phyloP scores from a whole-genome alignment of 1,140 invertebrate species.

The Cephus cinctus region DNA sequence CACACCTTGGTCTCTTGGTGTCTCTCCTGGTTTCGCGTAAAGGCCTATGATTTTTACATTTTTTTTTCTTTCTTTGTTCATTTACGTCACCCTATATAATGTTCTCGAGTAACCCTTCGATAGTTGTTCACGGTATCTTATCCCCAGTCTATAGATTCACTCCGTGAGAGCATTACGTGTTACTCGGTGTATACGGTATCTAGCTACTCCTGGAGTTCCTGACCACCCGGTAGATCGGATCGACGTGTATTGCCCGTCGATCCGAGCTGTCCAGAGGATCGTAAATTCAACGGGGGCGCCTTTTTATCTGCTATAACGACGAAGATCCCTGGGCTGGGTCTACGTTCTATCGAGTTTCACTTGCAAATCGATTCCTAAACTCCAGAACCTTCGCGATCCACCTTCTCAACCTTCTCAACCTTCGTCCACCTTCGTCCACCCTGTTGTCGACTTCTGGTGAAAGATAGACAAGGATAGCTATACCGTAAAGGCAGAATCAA shows the following conservation, averaged over 20 bases:
- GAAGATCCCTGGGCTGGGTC: constrained; percentile 13
- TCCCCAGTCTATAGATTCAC: too few relatives aligned
- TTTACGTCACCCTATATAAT: neutral
- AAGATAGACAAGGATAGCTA: constrained; percentile 2
- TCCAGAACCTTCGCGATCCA: constrained; percentile 14
- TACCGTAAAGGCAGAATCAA: too few relatives aligned
- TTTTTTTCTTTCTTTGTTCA: neutral
- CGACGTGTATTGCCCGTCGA: constrained; percentile 34
- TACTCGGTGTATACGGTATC: too few relatives aligned
- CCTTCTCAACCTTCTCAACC: constrained; percentile 14
- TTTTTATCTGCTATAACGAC: constrained; percentile 14
- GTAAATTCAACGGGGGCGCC: constrained; percentile 37
- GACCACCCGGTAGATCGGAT: constrained; percentile 24
- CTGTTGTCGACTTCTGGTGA: neutral
- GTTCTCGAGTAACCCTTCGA: neutral
- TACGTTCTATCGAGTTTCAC: constrained; percentile 35
- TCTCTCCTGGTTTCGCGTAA: neutral
- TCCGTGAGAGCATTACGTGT: too few relatives aligned
- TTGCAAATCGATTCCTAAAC: constrained; percentile 51
- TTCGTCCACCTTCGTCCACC: constrained; percentile 2
- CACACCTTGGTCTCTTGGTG: constrained; percentile 1
- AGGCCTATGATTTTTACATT: neutral
- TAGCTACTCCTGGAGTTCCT: too few relatives aligned
- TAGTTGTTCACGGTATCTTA: too few relatives aligned
- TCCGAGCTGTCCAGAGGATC: constrained; percentile 31